Conservation (phyloP, 2,888 invertebrate genomes). For the Lumbricus terrestris region DNA sequence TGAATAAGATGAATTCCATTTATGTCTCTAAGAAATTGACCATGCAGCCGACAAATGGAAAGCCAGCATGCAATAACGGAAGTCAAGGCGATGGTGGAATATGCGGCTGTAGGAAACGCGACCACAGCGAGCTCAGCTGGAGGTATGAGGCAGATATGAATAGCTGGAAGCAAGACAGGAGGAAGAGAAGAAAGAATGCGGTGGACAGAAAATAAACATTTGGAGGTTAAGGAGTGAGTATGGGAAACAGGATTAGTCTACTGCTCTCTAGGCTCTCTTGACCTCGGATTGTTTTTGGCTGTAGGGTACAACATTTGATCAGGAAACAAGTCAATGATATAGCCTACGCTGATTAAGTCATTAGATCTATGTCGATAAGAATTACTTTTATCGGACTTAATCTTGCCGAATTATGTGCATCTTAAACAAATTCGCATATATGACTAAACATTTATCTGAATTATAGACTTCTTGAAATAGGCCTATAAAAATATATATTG, state of each 20-base stretch:
- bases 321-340: not conserved
- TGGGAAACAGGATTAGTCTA: not conserved
- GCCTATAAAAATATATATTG: too few species aligned
- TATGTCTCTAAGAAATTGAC: not conserved
- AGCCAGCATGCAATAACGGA: not conserved
- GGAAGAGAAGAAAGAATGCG: not conserved
- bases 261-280: not conserved
- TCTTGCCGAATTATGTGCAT: too few species aligned
- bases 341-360: too few species aligned
- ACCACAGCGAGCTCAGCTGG: not conserved
- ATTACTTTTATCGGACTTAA: too few species aligned
- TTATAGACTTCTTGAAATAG: too few species aligned
- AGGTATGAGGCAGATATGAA: not conserved
- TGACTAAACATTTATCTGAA: too few species aligned
- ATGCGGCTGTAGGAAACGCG: not conserved
- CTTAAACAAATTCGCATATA: too few species aligned
- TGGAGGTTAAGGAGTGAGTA: not conserved
- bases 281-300: not conserved
- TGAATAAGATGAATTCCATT: not conserved
- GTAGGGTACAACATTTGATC: not conserved
- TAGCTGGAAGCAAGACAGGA: not conserved
- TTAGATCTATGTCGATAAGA: not conserved
- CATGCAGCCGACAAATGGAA: not conserved
- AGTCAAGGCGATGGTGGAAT: not conserved
- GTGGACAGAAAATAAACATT: too few species aligned